phyloP scores from a whole-genome alignment of 2,113 vertebrate genomes.

The Damaliscus lunatus region DNA sequence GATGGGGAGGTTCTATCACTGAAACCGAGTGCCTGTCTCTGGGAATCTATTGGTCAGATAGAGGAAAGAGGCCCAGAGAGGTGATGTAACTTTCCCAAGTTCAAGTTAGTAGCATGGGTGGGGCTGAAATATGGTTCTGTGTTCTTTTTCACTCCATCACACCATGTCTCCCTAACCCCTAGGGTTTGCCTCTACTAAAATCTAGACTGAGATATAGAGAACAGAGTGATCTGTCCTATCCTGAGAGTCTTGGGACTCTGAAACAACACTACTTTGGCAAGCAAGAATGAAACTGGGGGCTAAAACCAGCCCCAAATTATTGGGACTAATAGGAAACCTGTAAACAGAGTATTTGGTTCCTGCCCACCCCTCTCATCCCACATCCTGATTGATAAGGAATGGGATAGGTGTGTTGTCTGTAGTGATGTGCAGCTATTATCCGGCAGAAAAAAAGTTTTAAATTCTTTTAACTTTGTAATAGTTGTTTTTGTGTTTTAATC shows the following conservation, averaged over 20 bases:
- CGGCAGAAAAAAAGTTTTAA: not conserved
- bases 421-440: not conserved
- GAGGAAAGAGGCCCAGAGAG: not conserved
- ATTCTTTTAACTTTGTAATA: not conserved
- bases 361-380: not conserved
- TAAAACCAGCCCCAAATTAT: not conserved
- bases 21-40: not conserved
- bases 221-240: not conserved
- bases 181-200: not conserved
- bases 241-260: not conserved
- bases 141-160: not conserved
- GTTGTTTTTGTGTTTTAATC: conserved; percentile 14
- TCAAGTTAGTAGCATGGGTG: not conserved
- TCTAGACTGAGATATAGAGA: not conserved
- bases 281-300: not conserved
- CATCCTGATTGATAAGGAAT: not conserved
- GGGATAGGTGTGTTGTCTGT: not conserved
- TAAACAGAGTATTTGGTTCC: not conserved
- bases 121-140: not conserved
- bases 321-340: not conserved
- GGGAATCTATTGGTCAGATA: not conserved
- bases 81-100: not conserved
- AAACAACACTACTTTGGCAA: not conserved
- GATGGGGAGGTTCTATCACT: not conserved
- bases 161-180: not conserved